These are phyloP conservation scores for Galleria mellonella DNA, from an alignment of 1,140 invertebrate genomes.

Conservation along the genomic window DNA sequence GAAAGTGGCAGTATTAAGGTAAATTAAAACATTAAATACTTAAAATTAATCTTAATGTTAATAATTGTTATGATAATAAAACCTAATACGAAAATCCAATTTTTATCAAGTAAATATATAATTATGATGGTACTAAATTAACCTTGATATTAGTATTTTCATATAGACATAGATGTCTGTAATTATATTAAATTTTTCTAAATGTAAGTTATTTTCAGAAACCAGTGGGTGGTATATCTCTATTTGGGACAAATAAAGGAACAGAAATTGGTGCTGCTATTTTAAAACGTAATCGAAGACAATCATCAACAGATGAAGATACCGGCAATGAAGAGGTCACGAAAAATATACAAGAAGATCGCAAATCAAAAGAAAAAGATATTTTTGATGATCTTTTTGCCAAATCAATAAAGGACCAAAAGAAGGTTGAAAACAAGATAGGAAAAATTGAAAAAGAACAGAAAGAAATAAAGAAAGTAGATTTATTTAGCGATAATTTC, in stretches of 20 bases:
- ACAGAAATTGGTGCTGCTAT: conserved; percentile 58
- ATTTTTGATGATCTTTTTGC: conserved; percentile 50
- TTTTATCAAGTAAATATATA: no score
- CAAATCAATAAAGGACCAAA: conserved; percentile 29
- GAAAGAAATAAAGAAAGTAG: conserved; percentile 30
- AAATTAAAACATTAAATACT: not conserved
- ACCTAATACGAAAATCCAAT: no score
- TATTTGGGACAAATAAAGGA: conserved; percentile 66
- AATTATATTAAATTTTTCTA: no score
- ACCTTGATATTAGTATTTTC: no score
- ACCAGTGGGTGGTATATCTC: conserved; percentile 72
- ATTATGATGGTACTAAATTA: no score
- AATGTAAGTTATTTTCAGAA: conserved; percentile 74
- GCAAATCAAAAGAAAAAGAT: conserved; percentile 26
- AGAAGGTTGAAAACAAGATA: conserved; percentile 11
- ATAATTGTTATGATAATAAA: no score
- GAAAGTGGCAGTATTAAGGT: not conserved
- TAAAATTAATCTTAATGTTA: no score
- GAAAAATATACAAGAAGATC: conserved; percentile 6
- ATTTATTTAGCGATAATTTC: conserved; percentile 52
- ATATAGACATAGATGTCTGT: no score
- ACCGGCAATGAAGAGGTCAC: conserved; percentile 8
- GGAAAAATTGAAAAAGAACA: conserved; percentile 10
- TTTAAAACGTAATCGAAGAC: conserved; percentile 43
- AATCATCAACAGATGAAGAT: conserved; percentile 36